A percentile compares a stretch with the other conserved stretches of the same genome.
These are phyloP conservation scores for Ciconia maguari DNA, from an alignment of 2,113 vertebrate genomes.

Conservation along the genomic window DNA sequence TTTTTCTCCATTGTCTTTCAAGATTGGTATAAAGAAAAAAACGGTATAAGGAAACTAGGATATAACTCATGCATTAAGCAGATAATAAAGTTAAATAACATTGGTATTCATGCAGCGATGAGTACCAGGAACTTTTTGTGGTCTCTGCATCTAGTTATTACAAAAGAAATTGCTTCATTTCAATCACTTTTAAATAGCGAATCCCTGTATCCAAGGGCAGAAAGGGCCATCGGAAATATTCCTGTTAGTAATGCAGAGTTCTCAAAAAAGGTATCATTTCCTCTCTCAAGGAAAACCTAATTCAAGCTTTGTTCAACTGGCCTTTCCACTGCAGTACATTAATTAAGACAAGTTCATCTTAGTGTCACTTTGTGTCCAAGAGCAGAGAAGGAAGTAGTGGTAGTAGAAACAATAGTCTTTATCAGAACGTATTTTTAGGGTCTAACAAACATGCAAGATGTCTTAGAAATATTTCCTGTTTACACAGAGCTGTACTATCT, in stretches of 20 bases:
- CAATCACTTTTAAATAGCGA: background rate
- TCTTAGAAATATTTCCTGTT: slow-evolving; percentile 83
- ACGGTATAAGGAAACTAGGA: background rate
- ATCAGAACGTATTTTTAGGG: slow-evolving; percentile 77
- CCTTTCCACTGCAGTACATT: slow-evolving; percentile 72
- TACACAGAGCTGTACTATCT: slow-evolving; percentile 62
- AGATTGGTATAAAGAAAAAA: background rate
- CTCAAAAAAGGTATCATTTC: slow-evolving; percentile 11
- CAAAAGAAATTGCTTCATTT: background rate
- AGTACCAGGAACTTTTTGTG: background rate
- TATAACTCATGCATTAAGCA: no score
- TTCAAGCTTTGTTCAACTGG: background rate
- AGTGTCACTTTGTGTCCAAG: slow-evolving; percentile 47
- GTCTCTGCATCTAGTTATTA: background rate
- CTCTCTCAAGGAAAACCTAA: slow-evolving; percentile 63
- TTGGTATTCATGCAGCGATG: background rate
- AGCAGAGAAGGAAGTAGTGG: slow-evolving; percentile 53
- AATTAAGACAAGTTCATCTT: slow-evolving; percentile 72
- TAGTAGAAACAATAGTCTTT: slow-evolving; percentile 79
- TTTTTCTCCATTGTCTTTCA: background rate
- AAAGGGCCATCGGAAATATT: background rate
- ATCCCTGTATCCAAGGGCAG: background rate
- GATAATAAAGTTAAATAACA: background rate
- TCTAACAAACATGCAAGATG: slow-evolving; percentile 63
- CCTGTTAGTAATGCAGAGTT: background rate